Percentiles rank a stretch among this genome's conserved stretches.
Evolutionary conservation across 2,888 invertebrate species (phyloP).

Genomic region (Lasioglossum leucozonium): DNA sequence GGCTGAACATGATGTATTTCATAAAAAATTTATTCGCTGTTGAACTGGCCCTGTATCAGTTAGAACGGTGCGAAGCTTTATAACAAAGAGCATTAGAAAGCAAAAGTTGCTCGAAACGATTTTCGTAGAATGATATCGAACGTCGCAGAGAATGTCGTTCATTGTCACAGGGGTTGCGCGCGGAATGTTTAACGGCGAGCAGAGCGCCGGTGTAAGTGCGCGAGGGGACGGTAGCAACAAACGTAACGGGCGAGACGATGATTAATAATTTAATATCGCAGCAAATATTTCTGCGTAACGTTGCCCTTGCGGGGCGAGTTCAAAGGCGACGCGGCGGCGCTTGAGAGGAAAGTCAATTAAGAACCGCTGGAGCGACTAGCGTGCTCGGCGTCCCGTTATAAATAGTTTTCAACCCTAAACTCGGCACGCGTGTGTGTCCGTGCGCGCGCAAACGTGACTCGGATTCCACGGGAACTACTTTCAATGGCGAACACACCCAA

Average conservation of each 20-base stretch:
- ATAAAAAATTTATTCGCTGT: not conserved
- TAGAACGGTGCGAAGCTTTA: too few species aligned
- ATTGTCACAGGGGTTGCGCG: not conserved
- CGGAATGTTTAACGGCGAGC: not conserved
- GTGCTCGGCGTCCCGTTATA: constrained; percentile 38
- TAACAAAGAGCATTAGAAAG: not conserved
- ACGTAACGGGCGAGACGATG: constrained; percentile 24
- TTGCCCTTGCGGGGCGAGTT: constrained; percentile 20
- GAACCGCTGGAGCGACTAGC: constrained; percentile 7
- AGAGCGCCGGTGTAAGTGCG: not conserved
- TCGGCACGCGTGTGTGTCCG: constrained; percentile 24
- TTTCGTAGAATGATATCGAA: not conserved
- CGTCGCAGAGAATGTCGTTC: not conserved
- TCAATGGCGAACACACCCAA: constrained; percentile 9
- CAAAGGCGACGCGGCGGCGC: constrained; percentile 31
- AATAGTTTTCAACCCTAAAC: constrained; percentile 51
- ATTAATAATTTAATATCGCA: constrained; percentile 45
- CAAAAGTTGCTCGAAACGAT: too few species aligned
- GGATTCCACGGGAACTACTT: constrained; percentile 21
- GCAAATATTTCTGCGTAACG: constrained; percentile 37
- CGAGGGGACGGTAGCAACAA: not conserved
- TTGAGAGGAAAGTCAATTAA: constrained; percentile 52
- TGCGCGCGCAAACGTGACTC: constrained; percentile 9
- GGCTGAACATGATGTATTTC: not conserved
- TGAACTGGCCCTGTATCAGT: not conserved